phyloP scores from a whole-genome alignment of 2,113 vertebrate species.

The Ancistrus triradiatus region DNA sequence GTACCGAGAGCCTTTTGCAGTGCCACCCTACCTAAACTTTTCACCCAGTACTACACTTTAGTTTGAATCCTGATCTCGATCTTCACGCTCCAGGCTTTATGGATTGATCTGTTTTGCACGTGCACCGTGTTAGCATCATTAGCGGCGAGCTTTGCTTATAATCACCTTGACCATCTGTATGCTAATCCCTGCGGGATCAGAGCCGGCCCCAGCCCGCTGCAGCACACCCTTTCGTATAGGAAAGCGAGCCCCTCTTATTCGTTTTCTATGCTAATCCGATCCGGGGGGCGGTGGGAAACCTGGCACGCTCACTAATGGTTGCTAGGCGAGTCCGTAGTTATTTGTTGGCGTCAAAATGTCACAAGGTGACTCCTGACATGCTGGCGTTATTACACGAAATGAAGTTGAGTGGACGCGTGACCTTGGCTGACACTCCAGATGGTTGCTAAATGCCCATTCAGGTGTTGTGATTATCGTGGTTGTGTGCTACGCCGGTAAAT shows the following conservation, averaged over 20 bases:
- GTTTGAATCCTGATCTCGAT: too few species aligned
- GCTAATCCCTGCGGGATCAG: too few species aligned
- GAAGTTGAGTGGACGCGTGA: background rate
- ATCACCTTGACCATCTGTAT: too few species aligned
- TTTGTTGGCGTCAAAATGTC: too few species aligned
- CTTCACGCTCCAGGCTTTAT: too few species aligned
- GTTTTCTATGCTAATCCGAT: background rate
- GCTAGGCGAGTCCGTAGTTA: background rate
- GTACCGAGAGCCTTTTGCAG: too few species aligned
- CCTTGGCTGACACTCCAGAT: background rate
- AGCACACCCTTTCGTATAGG: background rate
- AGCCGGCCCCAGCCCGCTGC: too few species aligned
- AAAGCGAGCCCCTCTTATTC: background rate
- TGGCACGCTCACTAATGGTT: background rate
- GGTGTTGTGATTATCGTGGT: constrained; percentile 3
- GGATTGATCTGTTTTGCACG: too few species aligned
- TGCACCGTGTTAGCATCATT: background rate
- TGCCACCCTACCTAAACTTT: too few species aligned
- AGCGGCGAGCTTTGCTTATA: too few species aligned
- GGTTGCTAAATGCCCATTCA: background rate
- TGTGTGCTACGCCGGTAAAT: background rate
- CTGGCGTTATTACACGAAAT: constrained; percentile 5
- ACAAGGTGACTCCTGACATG: constrained; percentile 5
- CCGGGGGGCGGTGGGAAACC: background rate
- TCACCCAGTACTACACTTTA: too few species aligned